phyloP scores from a whole-genome alignment of 2,888 invertebrate species.

The Cephus sareptanus region DNA sequence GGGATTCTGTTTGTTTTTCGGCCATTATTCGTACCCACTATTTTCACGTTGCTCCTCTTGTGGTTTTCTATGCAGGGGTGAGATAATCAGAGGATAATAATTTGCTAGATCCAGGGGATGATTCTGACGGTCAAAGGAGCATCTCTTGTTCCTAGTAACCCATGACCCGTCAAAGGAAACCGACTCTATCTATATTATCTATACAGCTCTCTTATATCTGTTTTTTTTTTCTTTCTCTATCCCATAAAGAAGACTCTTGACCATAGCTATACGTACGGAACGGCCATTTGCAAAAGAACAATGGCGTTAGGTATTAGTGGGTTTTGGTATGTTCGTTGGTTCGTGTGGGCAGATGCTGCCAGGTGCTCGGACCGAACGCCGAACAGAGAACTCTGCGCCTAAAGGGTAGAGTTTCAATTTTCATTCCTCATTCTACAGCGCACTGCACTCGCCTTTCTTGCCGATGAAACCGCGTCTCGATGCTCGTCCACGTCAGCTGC shows the following conservation, averaged over 20 bases:
- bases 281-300: conserved; percentile 13
- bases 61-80: not conserved
- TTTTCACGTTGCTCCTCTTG: not conserved
- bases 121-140: not conserved
- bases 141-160: not conserved
- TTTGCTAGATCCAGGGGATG: not conserved
- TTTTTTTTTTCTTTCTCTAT: not conserved
- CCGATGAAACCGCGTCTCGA: not conserved
- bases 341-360: conserved; percentile 47
- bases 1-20: conserved; percentile 41
- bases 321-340: conserved; percentile 12
- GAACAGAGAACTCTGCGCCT: conserved; percentile 14
- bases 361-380: conserved; percentile 38
- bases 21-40: not conserved
- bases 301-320: not conserved
- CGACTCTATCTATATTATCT: not conserved
- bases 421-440: conserved; percentile 32
- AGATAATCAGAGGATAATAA: not conserved
- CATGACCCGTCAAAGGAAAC: not conserved
- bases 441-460: not conserved
- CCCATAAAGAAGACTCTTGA: not conserved
- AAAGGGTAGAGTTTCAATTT: conserved; percentile 50
- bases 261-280: not conserved
- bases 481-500: conserved; percentile 26
- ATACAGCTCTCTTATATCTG: not conserved